Base-by-base conservation (phyloP, 2,888 invertebrate species). In the Drosophila peninsularis region DNA sequence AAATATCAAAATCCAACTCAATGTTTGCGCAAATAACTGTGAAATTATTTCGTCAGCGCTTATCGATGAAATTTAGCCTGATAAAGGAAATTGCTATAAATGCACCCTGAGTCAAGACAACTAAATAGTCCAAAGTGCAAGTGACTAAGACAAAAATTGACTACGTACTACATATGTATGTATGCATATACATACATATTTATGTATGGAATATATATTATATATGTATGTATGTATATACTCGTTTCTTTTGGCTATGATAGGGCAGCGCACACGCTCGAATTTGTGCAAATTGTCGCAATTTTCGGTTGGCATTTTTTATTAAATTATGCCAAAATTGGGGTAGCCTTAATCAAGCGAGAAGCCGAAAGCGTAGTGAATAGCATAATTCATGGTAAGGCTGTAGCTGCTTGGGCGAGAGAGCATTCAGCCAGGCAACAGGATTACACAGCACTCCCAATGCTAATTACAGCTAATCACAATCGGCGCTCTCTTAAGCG, bases 211-310 rank as follows among this genome's bases (percentile, higher is more conserved):
- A 6, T 24, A 21, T 13, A 5, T 21, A 44, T 7, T 27, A 27
- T 42, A 13, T 42, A 9, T 32, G 9, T 37, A 37, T 36, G n/a
- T 36, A n/a, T 36, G 14, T n/a, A n/a, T 11, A 7, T 32, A 27
- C 27, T 37, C 3, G 24, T 47, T 30, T 14, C 36, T 24, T 9
- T 24, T 13, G 6, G 11, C 3, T n/a, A 24, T 24, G 24, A n/a
- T 52, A 34, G 5, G 13, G 34, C 32, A 34, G 19, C 32, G 19
- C 32, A 21, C 17, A 36, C 10, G 21, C 34, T 2, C 19, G 27
- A 27, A 30, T 50, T 41, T 42, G 14, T 52, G 41, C 62, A 30
- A 62, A 62, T 63, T 62, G 49, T 21, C n/a, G 49, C 27, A 9
- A 50, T 50, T 63, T 36, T 11, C 30, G 14, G 21, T 14, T 14